Percentiles rank a stretch among this genome's conserved stretches.
These are phyloP conservation scores for Psammodynastes pulverulentus DNA, from an alignment of 2,113 vertebrate species.

Conservation along the genomic window DNA sequence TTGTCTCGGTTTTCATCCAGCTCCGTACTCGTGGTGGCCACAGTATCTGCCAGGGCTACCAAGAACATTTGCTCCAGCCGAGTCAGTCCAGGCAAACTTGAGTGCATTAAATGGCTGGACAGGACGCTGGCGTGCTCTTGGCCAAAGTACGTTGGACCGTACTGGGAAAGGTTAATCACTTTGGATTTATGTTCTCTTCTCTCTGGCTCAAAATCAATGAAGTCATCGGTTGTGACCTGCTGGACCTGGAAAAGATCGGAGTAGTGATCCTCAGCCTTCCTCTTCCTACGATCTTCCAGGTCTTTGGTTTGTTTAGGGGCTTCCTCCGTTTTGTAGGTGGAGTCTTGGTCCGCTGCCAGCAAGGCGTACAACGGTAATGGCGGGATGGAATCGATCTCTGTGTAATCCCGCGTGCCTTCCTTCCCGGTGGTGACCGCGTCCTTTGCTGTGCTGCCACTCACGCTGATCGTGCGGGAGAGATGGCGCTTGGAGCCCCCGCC, in stretches of 20 bases:
- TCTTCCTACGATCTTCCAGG: constrained; percentile 70
- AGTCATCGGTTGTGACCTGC: constrained; percentile 89
- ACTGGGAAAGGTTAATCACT: constrained; percentile 95
- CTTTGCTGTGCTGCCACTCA: constrained; percentile 96
- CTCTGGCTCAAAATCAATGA: constrained; percentile 88
- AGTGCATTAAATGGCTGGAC: constrained; percentile 97
- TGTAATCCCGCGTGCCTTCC: constrained; percentile 93
- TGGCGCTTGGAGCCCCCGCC: constrained; percentile 85
- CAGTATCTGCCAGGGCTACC: constrained; percentile 94
- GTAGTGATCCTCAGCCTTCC: constrained; percentile 85
- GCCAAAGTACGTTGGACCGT: constrained; percentile 93
- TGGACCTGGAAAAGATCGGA: constrained; percentile 89
- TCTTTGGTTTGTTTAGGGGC: constrained; percentile 74
- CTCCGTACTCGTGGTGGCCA: constrained; percentile 93
- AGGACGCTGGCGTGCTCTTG: constrained; percentile 94
- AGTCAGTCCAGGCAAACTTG: constrained; percentile 94
- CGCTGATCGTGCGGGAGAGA: constrained; percentile 95
- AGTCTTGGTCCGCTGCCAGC: constrained; percentile 90
- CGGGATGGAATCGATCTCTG: constrained; percentile 96
- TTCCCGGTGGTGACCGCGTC: constrained; percentile 94
- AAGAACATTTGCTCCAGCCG: constrained; percentile 98
- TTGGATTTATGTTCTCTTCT: constrained; percentile 91
- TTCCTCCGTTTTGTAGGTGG: constrained; percentile 82
- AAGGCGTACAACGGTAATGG: constrained; percentile 88
- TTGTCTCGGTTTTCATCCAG: constrained; percentile 86